Conservation (phyloP, 1,140 invertebrate genomes). For the Palaemon carinicauda region DNA sequence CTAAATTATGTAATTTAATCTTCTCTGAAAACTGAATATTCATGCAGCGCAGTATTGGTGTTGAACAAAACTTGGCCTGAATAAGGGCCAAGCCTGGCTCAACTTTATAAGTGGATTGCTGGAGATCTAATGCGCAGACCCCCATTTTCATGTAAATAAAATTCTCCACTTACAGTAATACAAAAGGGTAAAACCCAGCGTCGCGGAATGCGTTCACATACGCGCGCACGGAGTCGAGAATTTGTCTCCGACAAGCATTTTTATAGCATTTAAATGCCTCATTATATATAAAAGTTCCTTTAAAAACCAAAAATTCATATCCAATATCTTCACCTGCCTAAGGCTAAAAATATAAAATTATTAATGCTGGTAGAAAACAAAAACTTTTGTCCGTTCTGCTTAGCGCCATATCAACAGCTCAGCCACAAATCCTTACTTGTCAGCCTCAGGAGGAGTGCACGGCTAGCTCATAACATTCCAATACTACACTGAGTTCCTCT, state of each 20-base stretch:
- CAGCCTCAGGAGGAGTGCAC: slow-evolving; percentile 23
- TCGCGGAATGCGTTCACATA: slow-evolving; percentile 27
- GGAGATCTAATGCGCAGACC: slow-evolving; percentile 47
- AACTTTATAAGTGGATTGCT: slow-evolving; percentile 26
- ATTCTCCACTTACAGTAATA: slow-evolving; percentile 22
- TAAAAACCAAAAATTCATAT: too few relatives aligned
- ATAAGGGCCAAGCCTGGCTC: slow-evolving; percentile 39
- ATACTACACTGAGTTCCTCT: slow-evolving; percentile 25
- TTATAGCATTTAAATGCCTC: too few relatives aligned
- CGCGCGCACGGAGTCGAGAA: not conserved
- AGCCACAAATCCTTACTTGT: slow-evolving; percentile 5
- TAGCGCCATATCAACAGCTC: slow-evolving; percentile 32
- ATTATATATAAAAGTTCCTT: too few relatives aligned
- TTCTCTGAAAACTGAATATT: slow-evolving; percentile 42
- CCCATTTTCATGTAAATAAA: not conserved
- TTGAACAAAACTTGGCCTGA: slow-evolving; percentile 44
- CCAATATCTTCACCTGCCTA: too few relatives aligned
- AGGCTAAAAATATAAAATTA: too few relatives aligned
- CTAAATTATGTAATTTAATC: not conserved
- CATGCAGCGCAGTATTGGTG: slow-evolving; percentile 24
- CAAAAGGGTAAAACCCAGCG: slow-evolving; percentile 11
- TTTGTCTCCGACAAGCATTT: too few relatives aligned
- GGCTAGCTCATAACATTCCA: not conserved
- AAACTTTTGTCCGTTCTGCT: not conserved
- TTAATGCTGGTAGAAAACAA: too few relatives aligned